phyloP scores from a whole-genome alignment of 2,113 vertebrate genomes.

The Caranx melampygus region DNA sequence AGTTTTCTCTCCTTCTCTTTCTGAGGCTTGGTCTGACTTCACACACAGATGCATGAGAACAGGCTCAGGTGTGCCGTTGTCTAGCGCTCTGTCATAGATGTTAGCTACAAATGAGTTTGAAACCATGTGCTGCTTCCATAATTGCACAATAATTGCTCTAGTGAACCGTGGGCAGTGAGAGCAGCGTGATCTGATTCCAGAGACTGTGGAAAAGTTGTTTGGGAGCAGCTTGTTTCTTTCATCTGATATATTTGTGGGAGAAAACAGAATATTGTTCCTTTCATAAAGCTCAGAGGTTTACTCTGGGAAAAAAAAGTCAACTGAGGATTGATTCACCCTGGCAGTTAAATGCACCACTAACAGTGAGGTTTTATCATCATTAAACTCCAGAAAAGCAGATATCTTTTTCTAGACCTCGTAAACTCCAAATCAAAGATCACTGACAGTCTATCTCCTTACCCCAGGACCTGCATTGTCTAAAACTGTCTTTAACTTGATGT shows the following conservation, averaged over 20 bases:
- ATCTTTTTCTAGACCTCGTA: not conserved
- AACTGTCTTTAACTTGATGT: not conserved
- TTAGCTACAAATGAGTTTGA: conserved; percentile 1
- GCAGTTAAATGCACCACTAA: not conserved
- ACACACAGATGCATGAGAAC: not conserved
- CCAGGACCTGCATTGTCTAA: not conserved
- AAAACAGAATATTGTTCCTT: conserved; percentile 8
- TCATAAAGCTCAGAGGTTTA: not conserved
- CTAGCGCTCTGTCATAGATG: not conserved
- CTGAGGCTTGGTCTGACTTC: not conserved
- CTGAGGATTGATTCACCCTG: not conserved
- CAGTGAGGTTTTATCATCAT: not conserved
- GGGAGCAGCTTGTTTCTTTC: not conserved
- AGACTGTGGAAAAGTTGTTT: not conserved
- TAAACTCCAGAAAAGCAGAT: not conserved
- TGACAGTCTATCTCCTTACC: not conserved
- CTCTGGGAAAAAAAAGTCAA: not conserved
- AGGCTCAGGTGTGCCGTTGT: conserved; percentile 1
- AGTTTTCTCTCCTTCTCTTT: too few species aligned
- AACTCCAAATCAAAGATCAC: not conserved
- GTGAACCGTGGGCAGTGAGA: not conserved
- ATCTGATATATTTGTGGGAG: not conserved
- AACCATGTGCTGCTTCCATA: not conserved
- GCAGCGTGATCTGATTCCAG: not conserved
- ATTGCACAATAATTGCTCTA: conserved; percentile 13